These are phyloP conservation scores for Neuroterus valhalla DNA, from an alignment of 1,140 invertebrate species.

Conservation along the genomic window DNA sequence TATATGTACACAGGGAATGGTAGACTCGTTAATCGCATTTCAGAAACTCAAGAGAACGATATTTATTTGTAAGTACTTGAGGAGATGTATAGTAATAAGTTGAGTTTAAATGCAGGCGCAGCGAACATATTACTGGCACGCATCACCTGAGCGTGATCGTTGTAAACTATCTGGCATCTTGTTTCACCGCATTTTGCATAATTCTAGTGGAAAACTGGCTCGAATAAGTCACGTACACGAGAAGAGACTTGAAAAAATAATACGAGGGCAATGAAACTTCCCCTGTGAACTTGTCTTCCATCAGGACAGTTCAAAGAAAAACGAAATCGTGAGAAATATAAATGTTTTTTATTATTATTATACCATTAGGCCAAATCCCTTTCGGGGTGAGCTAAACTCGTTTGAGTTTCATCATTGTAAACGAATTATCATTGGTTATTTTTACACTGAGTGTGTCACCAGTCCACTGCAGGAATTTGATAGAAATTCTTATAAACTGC, in stretches of 20 bases:
- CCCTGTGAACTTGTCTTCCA: too few species aligned
- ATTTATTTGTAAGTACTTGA: neutral
- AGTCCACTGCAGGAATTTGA: too few species aligned
- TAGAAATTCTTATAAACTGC: too few species aligned
- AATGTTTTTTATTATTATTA: too few species aligned
- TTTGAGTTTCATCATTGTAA: too few species aligned
- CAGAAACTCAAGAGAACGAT: neutral
- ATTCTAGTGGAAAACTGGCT: constrained; percentile 42
- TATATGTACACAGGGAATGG: neutral
- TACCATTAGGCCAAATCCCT: too few species aligned
- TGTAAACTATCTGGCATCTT: constrained; percentile 19
- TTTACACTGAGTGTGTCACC: too few species aligned
- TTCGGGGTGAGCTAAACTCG: too few species aligned
- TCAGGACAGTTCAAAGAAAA: too few species aligned
- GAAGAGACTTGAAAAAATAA: neutral
- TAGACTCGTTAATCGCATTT: neutral
- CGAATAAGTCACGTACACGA: neutral
- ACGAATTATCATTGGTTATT: too few species aligned
- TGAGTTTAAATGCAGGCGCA: neutral
- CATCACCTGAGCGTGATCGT: neutral
- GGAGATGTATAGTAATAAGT: neutral
- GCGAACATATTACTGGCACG: neutral
- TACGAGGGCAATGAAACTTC: neutral
- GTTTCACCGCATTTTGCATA: constrained; percentile 51
- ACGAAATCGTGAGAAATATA: too few species aligned